Percentiles rank a stretch among this genome's conserved stretches.
Conservation (phyloP, 2,888 invertebrate genomes). For the Lissonota sp. region DNA sequence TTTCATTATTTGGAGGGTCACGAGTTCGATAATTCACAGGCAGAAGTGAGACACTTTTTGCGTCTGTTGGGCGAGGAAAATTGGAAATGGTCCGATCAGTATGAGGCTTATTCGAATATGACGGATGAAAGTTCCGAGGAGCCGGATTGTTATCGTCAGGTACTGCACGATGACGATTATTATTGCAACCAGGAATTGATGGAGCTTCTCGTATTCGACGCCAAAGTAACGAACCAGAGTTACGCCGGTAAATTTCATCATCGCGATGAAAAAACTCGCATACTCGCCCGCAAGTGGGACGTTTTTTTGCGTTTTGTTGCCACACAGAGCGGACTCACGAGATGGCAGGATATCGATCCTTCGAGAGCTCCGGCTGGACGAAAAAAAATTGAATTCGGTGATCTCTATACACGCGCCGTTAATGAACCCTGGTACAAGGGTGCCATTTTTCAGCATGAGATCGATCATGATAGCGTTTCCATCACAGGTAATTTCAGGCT, state of each 20-base stretch:
- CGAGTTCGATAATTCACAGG: constrained; percentile 90
- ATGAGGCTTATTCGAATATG: constrained; percentile 80
- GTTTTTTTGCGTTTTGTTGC: constrained; percentile 93
- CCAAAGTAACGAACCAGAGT: constrained; percentile 88
- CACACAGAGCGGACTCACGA: constrained; percentile 94
- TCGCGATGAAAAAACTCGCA: constrained; percentile 84
- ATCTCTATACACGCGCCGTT: constrained; percentile 90
- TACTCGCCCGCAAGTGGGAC: constrained; percentile 88
- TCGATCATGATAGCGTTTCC: constrained; percentile 87
- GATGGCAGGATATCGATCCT: constrained; percentile 88
- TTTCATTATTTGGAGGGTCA: constrained; percentile 93
- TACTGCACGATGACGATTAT: constrained; percentile 89
- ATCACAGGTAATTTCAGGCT: constrained; percentile 73
- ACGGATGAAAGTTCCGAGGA: constrained; percentile 76
- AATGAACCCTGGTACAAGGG: constrained; percentile 97
- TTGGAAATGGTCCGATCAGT: constrained; percentile 88
- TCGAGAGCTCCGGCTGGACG: constrained; percentile 60
- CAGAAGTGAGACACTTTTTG: constrained; percentile 91
- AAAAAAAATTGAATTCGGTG: constrained; percentile 88
- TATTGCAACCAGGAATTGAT: constrained; percentile 94
- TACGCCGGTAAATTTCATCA: constrained; percentile 78
- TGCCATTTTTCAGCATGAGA: constrained; percentile 93
- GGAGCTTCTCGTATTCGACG: constrained; percentile 94
- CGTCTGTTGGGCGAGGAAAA: constrained; percentile 86
- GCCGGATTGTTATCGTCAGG: constrained; percentile 87